Base-by-base conservation (phyloP, 92 coral and sea anemone species). In the Diadumene lineata region DNA sequence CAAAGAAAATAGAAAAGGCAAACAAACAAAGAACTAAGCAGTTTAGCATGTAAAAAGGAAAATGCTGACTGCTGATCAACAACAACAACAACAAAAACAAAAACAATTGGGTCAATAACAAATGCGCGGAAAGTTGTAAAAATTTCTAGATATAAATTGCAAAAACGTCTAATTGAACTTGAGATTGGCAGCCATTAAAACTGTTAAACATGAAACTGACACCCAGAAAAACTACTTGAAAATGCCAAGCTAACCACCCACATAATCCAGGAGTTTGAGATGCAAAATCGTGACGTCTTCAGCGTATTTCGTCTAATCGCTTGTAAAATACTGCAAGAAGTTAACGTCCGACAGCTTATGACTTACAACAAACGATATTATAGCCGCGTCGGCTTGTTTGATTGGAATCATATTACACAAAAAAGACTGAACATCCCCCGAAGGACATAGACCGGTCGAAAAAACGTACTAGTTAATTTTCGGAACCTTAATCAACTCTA, bases 341-440 rank as follows among this genome's bases (percentile, higher is more conserved):
- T 53, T 53, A 4, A 53, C 24, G 58, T 53, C 58, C 58, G 58
- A 53, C 58, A 53, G 58, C 58, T 38, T 4, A 13, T 4, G 48
- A 6, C 13, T 38, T 38, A 13, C 48, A 38, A 4, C 7, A 38
- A 4, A 16, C 58, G 58, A 53, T 53, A 21, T 53, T 15, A 53
- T 13, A 16, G 19, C 3, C 24, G 10, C 19, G 58, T 53, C 58
- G 58, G 58, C 24, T 15, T 53, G 24, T 53, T 53, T 53, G 58
- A 53, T 53, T 53, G 3, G 58, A 53, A 53, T 53, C 4, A 21
- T 53, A 53, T 9, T 53, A 53, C 18, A 3, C 58, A 15, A 4
- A 53, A 53, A 53, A n/a, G n/a, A n/a, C n/a, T 53, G 58, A 53
- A 53, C 58, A 53, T 15, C 58, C n/a, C 58, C 19, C 19, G 24